Percentiles rank a stretch among this genome's conserved stretches.
Conservation (phyloP, 1,140 invertebrate genomes). For the Dryas iulia region DNA sequence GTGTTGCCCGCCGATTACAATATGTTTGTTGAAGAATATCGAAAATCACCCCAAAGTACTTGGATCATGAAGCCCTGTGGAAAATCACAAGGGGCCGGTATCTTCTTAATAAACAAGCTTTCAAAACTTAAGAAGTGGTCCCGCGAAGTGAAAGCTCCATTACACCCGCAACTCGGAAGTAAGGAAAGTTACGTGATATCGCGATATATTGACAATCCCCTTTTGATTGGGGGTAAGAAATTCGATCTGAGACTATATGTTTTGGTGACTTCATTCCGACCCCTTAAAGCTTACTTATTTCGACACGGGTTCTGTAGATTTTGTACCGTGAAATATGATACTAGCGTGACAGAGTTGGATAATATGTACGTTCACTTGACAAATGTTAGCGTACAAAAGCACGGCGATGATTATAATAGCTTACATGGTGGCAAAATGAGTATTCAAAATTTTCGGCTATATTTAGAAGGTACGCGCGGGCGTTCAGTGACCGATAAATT, state of each 20-base stretch:
- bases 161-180: conserved; percentile 87
- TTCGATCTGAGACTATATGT: conserved; percentile 92
- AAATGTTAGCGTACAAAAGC: no score
- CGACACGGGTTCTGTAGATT: conserved; percentile 89
- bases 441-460: conserved; percentile 89
- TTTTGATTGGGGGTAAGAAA: conserved; percentile 85
- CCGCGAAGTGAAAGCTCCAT: conserved; percentile 86
- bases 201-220: conserved; percentile 84
- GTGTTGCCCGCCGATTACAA: conserved; percentile 97
- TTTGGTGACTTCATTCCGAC: no score
- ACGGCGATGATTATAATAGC: no score
- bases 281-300: conserved; percentile 92
- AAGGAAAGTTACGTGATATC: conserved; percentile 95
- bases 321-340: no score
- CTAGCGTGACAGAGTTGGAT: conserved; percentile 87
- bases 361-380: conserved; percentile 94
- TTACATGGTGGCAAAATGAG: conserved; percentile 96
- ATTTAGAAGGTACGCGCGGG: conserved; percentile 93
- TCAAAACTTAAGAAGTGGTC: conserved; percentile 93
- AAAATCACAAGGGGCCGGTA: conserved; percentile 91
- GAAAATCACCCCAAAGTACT: no score
- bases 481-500: conserved; percentile 91
- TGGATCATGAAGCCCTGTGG: no score
- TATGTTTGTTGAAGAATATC: no score
- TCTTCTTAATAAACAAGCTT: conserved; percentile 92